These are phyloP conservation scores for Heterodera carotae DNA, from an alignment of 1,140 invertebrate genomes.

Conservation along the genomic window DNA sequence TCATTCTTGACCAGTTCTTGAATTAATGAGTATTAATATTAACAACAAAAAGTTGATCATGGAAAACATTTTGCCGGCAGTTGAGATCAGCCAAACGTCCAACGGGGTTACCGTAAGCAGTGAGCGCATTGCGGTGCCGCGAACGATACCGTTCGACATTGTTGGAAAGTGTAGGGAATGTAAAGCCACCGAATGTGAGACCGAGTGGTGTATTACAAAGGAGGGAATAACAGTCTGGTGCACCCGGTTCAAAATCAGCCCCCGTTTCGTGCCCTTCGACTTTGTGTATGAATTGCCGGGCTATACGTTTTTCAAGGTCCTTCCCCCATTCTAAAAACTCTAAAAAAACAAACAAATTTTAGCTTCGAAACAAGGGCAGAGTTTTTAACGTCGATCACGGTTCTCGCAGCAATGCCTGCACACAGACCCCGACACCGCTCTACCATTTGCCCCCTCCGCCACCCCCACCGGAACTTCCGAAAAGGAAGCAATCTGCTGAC, in stretches of 20 bases:
- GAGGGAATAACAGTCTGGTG: constrained; percentile 4
- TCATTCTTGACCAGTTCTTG: too few relatives aligned
- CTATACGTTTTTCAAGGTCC: constrained; percentile 2
- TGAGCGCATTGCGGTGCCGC: neutral
- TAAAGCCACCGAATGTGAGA: constrained; percentile 5
- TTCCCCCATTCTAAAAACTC: neutral
- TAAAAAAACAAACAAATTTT: neutral
- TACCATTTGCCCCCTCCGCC: neutral
- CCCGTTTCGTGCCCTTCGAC: constrained; percentile 20
- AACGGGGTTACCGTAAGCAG: neutral
- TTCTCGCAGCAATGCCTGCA: neutral
- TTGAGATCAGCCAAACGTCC: neutral
- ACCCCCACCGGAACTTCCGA: neutral
- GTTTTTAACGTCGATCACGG: constrained; percentile 1
- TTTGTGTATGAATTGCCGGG: constrained; percentile 2
- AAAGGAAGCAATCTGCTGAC: neutral
- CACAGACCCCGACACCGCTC: neutral
- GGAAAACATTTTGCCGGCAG: neutral
- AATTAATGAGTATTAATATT: constrained; percentile 4
- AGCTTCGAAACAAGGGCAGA: constrained; percentile 1
- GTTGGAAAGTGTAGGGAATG: neutral
- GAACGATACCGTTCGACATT: neutral
- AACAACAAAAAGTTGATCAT: neutral
- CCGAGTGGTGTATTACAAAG: neutral
- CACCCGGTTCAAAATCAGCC: neutral